Evolutionary conservation across 2,888 invertebrate species (phyloP).

Genomic region (Aspidiotus destructor): DNA sequence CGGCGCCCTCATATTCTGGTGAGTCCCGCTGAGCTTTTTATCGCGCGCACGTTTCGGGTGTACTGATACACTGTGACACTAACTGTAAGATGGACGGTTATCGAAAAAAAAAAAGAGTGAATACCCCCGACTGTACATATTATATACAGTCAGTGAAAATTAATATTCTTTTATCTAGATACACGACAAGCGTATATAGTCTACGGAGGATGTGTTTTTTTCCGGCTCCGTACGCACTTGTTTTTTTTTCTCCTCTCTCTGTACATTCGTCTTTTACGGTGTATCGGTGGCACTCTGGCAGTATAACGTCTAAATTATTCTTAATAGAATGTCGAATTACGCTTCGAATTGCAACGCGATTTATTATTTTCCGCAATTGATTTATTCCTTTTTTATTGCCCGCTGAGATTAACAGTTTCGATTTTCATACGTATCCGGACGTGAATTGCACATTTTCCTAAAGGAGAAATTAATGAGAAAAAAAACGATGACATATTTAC

Average conservation of each 20-base stretch:
- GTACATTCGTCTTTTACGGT: background rate
- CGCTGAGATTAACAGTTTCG: background rate
- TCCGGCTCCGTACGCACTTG: background rate
- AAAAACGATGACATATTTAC: too few species aligned
- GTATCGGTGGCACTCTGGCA: background rate
- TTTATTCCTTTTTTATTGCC: conserved; percentile 23
- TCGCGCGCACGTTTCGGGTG: conserved; percentile 25
- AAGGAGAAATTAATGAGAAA: too few species aligned
- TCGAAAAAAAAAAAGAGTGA: conserved; percentile 19
- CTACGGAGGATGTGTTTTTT: background rate
- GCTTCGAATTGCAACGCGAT: conserved; percentile 17
- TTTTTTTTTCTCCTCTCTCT: too few species aligned
- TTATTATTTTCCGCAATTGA: conserved; percentile 6
- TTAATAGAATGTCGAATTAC: conserved; percentile 19
- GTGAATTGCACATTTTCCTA: too few species aligned
- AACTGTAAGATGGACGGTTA: background rate
- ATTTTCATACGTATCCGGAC: too few species aligned
- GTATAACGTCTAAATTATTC: conserved; percentile 20
- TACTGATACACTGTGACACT: conserved; percentile 3
- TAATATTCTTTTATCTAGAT: conserved; percentile 29
- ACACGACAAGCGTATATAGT: background rate
- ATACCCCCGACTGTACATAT: conserved; percentile 19
- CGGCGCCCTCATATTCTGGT: conserved; percentile 28
- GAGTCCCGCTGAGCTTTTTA: conserved; percentile 29
- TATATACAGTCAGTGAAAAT: conserved; percentile 23